Evolutionary conservation across 2,888 invertebrate species (phyloP), one percentile per base, ranked within the genome.

Genomic region (Perithous albicinctus): DNA sequence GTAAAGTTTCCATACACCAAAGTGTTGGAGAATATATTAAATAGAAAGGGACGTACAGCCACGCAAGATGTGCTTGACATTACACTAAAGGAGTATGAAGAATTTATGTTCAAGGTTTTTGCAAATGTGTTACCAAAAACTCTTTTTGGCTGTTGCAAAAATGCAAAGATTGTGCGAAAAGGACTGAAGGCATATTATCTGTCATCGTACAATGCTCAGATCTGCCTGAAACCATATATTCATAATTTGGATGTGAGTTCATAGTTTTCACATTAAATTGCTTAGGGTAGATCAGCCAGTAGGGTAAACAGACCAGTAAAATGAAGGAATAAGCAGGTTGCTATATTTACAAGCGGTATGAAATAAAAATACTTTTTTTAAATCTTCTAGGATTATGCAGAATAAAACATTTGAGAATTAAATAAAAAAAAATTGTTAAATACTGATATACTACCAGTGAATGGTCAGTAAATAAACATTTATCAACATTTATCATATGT

Each of bases 241-340:
- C 7, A 32, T n/a, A 20, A n/a, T 1, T 38, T 81, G 29, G 46
- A 78, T 8, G 80, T 80, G 41, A 80, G 80, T 73, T 64, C 12
- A 12, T 12, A 7, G 8, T 23, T n/a, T 54, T 29, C 0, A 20
- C 56, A 8, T 32, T 15, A 18, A 12, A 41, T 46, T 46, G 10
- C 12, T 18, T 46, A 15, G 38, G 2, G 10, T 5, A 29, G 3
- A 29, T 5, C 29, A 29, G 29, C 29, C 5, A n/a, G n/a, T n/a
- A n/a, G n/a, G n/a, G n/a, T n/a, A n/a, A n/a, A n/a, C n/a, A n/a
- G n/a, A n/a, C n/a, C n/a, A n/a, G n/a, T n/a, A n/a, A n/a, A n/a
- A n/a, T n/a, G n/a, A n/a, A n/a, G 29, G 29, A 2, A 29, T 29
- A 4, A 29, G 29, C 5, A 29, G 5, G 29, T 29, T 29, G 3